Base-by-base conservation (phyloP, 2,888 invertebrate genomes). In the Callyntrura guangdongensis region DNA sequence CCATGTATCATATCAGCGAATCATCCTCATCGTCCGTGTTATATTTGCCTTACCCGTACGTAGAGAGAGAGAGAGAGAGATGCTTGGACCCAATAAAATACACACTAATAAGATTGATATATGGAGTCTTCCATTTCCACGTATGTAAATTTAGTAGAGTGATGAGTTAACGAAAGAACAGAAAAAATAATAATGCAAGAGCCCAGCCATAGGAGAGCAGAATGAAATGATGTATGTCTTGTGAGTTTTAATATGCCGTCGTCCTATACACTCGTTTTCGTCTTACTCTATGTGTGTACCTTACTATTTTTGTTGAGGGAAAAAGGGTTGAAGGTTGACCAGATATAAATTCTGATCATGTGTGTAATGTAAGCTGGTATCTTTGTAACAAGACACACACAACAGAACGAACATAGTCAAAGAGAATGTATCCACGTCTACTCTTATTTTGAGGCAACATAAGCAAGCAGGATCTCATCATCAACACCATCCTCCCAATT, bases 311-410 rank as follows among this genome's bases (percentile, higher is more conserved):
- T 59, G 53, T 59, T 6, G 67, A 64, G 69, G 56, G 11, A 67
- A 49, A 86, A 86, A 86, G 74, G 83, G 90, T 90, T 90, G 90
- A 90, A 90, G 90, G 90, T 86, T 90, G 90, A 90, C 90, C 74
- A 90, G 81, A 79, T 79, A 81, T 22, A 22, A n/a, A 77, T 45
- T 45, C 49, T 72, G 72, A 72, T 69, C 49, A 77, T 17, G 61
- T 45, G 81, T 45, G 61, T 59, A 81, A n/a, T 36, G 45, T 45
- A 81, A 53, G 17, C 36, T 36, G 3, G 47, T 61, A 61, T 5
- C 14, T 61, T 59, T 81, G 36, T 36, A 36, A 36, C 3, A 36
- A 36, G 36, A 53, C 53, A 77, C n/a, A 17, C 17, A 17, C 17
- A 20, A 53, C 14, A 22, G 53, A 77, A 77, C 25, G 77, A 22